These are phyloP conservation scores for Xestia sexstrigata DNA, from an alignment of 2,888 invertebrate species.

Conservation along the genomic window DNA sequence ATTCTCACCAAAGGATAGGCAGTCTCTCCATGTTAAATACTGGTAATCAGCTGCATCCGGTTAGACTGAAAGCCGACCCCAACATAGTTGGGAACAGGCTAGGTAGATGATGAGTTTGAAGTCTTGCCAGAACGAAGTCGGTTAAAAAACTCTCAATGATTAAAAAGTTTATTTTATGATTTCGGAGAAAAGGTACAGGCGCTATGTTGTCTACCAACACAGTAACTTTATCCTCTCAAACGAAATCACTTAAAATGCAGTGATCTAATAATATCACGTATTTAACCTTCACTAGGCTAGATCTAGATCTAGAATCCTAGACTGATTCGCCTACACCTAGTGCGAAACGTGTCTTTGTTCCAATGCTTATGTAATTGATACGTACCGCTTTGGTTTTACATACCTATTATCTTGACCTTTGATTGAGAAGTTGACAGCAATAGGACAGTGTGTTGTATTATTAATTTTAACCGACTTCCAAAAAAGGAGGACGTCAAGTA, in stretches of 20 bases:
- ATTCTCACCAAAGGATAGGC: too few species aligned
- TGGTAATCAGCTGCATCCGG: too few species aligned
- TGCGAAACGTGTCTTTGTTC: conserved; percentile 7
- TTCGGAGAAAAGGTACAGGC: not conserved
- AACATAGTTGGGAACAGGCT: too few species aligned
- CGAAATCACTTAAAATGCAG: conserved; percentile 23
- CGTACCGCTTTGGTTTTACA: conserved; percentile 1
- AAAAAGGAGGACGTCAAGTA: too few species aligned
- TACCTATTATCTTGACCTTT: conserved; percentile 5
- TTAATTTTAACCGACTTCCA: too few species aligned
- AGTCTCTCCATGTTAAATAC: too few species aligned
- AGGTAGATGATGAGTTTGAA: too few species aligned
- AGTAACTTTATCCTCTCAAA: not conserved
- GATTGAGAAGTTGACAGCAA: not conserved
- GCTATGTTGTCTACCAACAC: not conserved
- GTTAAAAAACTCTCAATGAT: not conserved
- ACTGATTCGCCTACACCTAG: conserved; percentile 33
- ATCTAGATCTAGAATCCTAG: conserved; percentile 6
- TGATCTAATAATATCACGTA: conserved; percentile 30
- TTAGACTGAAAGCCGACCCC: too few species aligned
- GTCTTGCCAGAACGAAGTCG: not conserved
- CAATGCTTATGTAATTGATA: conserved; percentile 18
- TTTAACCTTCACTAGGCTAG: conserved; percentile 34
- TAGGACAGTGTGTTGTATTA: not conserved
- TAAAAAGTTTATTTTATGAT: not conserved